These are phyloP conservation scores for Mobula hypostoma DNA, from an alignment of 2,113 vertebrate genomes.

Conservation along the genomic window DNA sequence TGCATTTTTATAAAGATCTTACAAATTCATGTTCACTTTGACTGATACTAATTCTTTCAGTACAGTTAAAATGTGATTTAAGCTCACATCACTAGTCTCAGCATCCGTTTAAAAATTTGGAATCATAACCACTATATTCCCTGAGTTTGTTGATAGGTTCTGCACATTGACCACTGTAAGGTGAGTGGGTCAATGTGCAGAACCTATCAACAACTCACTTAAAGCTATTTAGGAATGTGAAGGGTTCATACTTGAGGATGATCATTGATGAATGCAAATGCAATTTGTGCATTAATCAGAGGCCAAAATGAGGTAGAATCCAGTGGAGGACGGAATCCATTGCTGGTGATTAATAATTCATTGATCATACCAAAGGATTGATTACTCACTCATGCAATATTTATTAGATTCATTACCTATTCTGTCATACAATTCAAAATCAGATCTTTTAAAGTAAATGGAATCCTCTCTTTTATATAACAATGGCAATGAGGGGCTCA, in stretches of 20 bases:
- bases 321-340: neutral
- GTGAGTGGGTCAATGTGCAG: neutral
- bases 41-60: neutral
- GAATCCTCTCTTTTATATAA: neutral
- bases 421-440: constrained; percentile 13
- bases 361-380: neutral
- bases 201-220: neutral
- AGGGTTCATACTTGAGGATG: neutral
- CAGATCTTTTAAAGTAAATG: neutral
- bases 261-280: neutral
- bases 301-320: too few relatives aligned
- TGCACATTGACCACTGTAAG: too few relatives aligned
- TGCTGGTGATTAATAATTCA: neutral
- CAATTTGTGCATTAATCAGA: neutral
- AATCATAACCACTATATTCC: neutral
- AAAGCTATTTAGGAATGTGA: neutral
- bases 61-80: neutral
- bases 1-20: neutral
- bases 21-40: neutral
- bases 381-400: neutral
- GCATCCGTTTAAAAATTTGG: neutral
- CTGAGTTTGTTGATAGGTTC: too few relatives aligned
- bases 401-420: neutral
- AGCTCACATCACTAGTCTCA: neutral
- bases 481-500: neutral